Conservation (phyloP, 2,888 invertebrate genomes). For the Ormyrus rosae region DNA sequence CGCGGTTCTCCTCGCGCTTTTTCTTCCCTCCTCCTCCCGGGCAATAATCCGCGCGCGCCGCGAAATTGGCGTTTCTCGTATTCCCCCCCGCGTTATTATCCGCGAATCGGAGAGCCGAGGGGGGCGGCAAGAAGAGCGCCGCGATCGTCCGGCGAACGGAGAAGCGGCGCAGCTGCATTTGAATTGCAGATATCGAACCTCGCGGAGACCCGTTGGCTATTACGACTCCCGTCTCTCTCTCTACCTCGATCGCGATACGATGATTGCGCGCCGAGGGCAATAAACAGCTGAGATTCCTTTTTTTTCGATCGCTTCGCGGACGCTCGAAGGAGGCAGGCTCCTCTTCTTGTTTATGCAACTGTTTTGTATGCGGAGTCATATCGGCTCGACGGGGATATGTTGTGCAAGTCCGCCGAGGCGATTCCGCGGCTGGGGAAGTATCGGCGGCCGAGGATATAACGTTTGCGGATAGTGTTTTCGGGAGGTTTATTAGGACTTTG, state of each 20-base stretch:
- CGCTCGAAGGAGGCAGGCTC: no score
- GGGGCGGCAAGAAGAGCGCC: background rate
- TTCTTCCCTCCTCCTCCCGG: background rate
- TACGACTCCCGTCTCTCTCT: slow-evolving; percentile 1
- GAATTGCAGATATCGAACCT: slow-evolving; percentile 28
- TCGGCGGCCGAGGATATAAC: no score
- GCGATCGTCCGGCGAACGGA: background rate
- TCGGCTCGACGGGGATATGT: no score
- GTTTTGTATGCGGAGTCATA: no score
- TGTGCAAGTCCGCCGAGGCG: no score
- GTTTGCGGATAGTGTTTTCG: no score
- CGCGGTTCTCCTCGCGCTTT: slow-evolving; percentile 11
- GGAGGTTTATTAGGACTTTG: no score
- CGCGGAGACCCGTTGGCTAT: slow-evolving; percentile 24
- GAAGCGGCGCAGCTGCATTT: slow-evolving; percentile 20
- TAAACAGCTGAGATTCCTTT: no score
- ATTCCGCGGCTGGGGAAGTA: no score
- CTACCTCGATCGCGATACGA: background rate
- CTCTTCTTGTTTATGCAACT: no score
- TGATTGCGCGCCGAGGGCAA: no score
- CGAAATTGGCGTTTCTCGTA: background rate
- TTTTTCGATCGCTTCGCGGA: no score
- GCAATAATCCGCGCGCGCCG: background rate
- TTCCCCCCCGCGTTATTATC: background rate
- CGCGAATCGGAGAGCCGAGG: background rate